phyloP scores from a whole-genome alignment of 2,888 invertebrate genomes.

The Heliconius erato region DNA sequence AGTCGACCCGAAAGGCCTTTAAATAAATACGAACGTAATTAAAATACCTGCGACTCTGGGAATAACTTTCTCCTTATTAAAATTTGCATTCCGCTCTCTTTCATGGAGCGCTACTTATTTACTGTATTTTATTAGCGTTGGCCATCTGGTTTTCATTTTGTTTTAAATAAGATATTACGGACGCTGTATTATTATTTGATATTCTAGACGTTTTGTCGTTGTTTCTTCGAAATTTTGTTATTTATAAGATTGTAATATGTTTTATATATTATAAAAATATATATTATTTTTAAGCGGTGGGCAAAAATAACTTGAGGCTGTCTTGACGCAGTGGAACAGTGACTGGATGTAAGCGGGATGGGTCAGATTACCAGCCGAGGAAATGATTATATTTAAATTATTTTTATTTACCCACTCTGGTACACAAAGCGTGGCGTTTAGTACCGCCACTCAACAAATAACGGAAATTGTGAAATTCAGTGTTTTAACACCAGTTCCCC shows the following conservation, averaged over 20 bases:
- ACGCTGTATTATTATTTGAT: slow-evolving; percentile 30
- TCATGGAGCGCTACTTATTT: slow-evolving; percentile 47
- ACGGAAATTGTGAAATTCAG: no score
- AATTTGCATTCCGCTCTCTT: slow-evolving; percentile 51
- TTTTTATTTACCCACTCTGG: no score
- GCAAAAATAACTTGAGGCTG: no score
- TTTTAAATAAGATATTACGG: slow-evolving; percentile 41
- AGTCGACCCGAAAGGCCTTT: slow-evolving; percentile 44
- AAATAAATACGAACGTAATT: slow-evolving; percentile 53
- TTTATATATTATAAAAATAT: background rate
- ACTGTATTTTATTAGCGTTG: slow-evolving; percentile 47
- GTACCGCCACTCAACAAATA: no score
- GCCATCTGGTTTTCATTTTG: slow-evolving; percentile 41
- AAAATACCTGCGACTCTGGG: slow-evolving; percentile 53
- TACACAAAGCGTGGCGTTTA: no score
- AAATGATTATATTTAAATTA: no score
- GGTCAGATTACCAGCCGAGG: no score
- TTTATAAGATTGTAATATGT: background rate
- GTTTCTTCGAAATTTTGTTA: background rate
- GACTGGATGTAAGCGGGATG: no score
- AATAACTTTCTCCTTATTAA: slow-evolving; percentile 54
- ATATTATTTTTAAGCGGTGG: no score
- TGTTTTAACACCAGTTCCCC: no score
- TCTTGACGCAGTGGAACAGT: no score
- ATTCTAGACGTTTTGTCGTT: background rate